Conservation (phyloP, 2,797 vertebrate species). For the Crocodylus rhombifer region DNA sequence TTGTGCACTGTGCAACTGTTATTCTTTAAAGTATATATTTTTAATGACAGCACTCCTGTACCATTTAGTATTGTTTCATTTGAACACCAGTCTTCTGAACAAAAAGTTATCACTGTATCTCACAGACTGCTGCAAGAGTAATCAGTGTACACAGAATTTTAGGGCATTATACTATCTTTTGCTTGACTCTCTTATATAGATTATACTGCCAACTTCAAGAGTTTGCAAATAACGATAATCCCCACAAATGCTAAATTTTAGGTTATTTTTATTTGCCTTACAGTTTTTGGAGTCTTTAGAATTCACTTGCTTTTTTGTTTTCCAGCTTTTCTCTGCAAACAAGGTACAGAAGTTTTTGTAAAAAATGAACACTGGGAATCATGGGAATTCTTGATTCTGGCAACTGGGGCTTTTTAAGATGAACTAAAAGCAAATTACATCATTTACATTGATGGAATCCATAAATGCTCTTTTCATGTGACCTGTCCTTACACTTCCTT, state of each 20-base stretch:
- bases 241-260: no score
- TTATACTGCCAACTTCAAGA: slow-evolving; percentile 11
- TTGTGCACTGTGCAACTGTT: background rate
- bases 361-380: background rate
- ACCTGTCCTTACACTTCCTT: background rate
- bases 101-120: slow-evolving; percentile 59
- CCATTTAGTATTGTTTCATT: slow-evolving; percentile 68
- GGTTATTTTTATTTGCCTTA: background rate
- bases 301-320: background rate
- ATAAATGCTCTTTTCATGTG: background rate
- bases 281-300: background rate
- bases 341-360: background rate
- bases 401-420: background rate
- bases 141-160: slow-evolving; percentile 15
- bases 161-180: slow-evolving; percentile 36
- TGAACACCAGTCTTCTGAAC: slow-evolving; percentile 37
- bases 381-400: background rate
- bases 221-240: slow-evolving; percentile 47
- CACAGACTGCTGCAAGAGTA: slow-evolving; percentile 41
- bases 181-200: slow-evolving; percentile 23
- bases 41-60: slow-evolving; percentile 52
- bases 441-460: background rate
- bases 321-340: background rate
- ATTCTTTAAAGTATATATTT: slow-evolving; percentile 55
- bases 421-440: no score